These are phyloP conservation scores for Cabera pusaria DNA, from an alignment of 2,888 invertebrate genomes.

Conservation along the genomic window DNA sequence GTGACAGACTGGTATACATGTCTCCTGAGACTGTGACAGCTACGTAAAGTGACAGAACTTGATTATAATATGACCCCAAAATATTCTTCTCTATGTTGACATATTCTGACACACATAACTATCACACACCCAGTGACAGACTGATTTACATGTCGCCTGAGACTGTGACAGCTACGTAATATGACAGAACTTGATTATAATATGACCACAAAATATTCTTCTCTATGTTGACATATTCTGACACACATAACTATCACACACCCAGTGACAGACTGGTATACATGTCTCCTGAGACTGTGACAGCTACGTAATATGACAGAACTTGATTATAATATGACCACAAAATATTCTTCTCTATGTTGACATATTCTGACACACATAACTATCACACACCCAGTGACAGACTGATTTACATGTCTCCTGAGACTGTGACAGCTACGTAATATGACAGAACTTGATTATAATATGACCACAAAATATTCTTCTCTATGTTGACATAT, in stretches of 20 bases:
- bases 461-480: too few species aligned
- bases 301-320: conserved; percentile 5
- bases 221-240: conserved; percentile 6
- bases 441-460: too few species aligned
- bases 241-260: conserved; percentile 12
- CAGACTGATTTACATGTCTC: too few species aligned
- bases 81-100: conserved; percentile 1
- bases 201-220: not conserved
- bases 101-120: conserved; percentile 12
- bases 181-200: conserved; percentile 5
- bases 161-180: conserved; percentile 11
- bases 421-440: too few species aligned
- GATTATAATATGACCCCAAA: too few species aligned
- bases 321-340: not conserved
- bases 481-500: too few species aligned
- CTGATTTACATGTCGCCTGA: conserved; percentile 15
- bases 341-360: not conserved
- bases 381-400: conserved; percentile 24
- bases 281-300: conserved; percentile 27
- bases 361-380: conserved; percentile 7
- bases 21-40: too few species aligned
- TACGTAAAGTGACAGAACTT: too few species aligned
- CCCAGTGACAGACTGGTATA: conserved; percentile 29
- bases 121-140: conserved; percentile 32
- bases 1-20: too few species aligned